These are phyloP conservation scores for Carapus acus DNA, from an alignment of 2,797 vertebrate species.

Conservation along the genomic window DNA sequence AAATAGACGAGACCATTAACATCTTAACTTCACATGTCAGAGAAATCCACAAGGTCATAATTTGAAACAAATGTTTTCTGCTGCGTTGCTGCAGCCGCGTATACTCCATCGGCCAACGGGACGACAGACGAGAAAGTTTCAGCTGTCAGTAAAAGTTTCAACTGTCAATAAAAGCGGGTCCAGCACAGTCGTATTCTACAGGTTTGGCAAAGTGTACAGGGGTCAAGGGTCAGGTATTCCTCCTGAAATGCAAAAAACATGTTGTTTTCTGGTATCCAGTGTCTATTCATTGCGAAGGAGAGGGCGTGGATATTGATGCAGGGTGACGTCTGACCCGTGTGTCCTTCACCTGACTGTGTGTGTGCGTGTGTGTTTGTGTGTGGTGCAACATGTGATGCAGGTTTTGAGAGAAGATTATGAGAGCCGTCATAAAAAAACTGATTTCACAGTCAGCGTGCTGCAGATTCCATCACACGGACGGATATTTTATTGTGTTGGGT, in stretches of 20 bases:
- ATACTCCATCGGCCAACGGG: background rate
- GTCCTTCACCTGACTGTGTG: constrained; percentile 29
- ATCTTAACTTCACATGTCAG: background rate
- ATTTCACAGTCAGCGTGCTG: no score
- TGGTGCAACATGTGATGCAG: no score
- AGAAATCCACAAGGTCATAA: background rate
- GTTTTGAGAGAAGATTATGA: no score
- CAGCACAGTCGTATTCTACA: no score
- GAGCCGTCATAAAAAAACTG: no score
- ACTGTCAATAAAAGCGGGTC: no score
- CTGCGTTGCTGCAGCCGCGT: constrained; percentile 14
- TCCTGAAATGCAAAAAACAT: constrained; percentile 26
- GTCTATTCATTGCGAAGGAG: constrained; percentile 7
- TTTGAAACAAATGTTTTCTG: constrained; percentile 16
- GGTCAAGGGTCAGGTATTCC: background rate
- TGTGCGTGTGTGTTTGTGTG: background rate
- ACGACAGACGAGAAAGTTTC: no score
- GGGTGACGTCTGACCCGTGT: constrained; percentile 11
- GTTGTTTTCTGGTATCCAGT: no score
- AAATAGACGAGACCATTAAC: constrained; percentile 19
- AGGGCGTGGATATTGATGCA: constrained; percentile 8
- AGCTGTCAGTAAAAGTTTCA: no score
- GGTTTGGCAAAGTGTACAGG: no score
- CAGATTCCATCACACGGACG: no score
- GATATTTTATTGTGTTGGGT: no score